Evolutionary conservation across 2,113 vertebrate species (phyloP), one percentile per base, ranked within the genome.

Genomic region (Tupaia chinensis): DNA sequence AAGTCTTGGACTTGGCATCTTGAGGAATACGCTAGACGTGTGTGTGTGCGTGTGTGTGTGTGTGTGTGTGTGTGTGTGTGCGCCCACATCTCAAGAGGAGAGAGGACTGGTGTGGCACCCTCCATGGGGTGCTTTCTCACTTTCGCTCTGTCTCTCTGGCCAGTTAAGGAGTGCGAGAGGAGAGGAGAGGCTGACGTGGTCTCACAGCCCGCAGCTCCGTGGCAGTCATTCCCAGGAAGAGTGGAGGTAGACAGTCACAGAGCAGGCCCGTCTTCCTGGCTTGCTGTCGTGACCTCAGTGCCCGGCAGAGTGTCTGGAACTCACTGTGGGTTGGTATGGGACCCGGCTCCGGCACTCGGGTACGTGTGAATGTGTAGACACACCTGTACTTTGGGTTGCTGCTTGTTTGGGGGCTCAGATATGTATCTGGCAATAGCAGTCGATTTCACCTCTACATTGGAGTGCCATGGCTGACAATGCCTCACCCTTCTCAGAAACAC

Each of bases 401-500:
- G 22, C 44, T 85, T 61, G 70, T n/a, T 85, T 72, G 8, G 44
- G 19, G 73, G 27, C 13, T 74, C 10, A 27, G 22, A 65, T 73
- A 58, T 25, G 72, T 66, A 66, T 70, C 80, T 58, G 25, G n/a
- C 66, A 72, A 65, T 91, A 74, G 15, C 53, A 79, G 23, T 90
- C 61, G 58, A 12, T 90, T 97, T 87, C 83, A 22, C 77, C 32
- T 87, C 44, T 83, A 70, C n/a, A 63, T 79, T 32, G 90, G 85
- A 63, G 23, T 88, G 70, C 72, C 76, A 88, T 73, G 25, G 29
- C 61, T 79, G 70, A 34, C 4, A 69, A 34, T 69, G 78, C 92
- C 27, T 81, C 73, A 95, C 81, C 44, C 11, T 90, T 92, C 53
- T 86, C n/a, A 78, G 61, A 97, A 96, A 78, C n/a, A n/a, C 80